These are phyloP conservation scores for Cottus gobio DNA, from an alignment of 2,113 vertebrate species.

Conservation along the genomic window DNA sequence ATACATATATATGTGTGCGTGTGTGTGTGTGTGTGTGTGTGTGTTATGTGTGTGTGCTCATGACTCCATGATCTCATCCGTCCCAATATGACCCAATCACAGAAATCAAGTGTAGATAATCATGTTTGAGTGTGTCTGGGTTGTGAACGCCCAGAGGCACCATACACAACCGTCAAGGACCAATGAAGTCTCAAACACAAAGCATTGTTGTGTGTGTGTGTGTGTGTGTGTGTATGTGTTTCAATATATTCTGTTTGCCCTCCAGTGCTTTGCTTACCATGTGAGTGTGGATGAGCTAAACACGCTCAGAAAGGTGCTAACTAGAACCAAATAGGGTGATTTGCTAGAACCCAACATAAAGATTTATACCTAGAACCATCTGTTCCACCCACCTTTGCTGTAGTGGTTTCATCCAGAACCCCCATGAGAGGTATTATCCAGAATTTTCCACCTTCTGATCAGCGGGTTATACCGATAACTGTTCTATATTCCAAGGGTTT, in stretches of 20 bases:
- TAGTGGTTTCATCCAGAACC: not conserved
- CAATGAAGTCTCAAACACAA: slow-evolving; percentile 40
- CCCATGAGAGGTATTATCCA: too few species aligned
- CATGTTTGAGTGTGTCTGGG: slow-evolving; percentile 47
- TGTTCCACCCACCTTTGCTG: too few species aligned
- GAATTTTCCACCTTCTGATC: not conserved
- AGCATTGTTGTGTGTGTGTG: not conserved
- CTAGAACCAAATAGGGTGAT: not conserved
- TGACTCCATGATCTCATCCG: slow-evolving; percentile 52
- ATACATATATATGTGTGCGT: not conserved
- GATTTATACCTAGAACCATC: too few species aligned
- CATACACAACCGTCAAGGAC: slow-evolving; percentile 23
- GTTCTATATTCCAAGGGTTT: too few species aligned
- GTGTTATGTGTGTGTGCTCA: slow-evolving; percentile 17
- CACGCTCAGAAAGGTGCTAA: not conserved
- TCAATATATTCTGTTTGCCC: slow-evolving; percentile 66
- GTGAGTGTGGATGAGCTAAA: slow-evolving; percentile 15
- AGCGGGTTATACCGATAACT: too few species aligned
- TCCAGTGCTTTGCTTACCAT: slow-evolving; percentile 43
- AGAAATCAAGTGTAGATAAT: slow-evolving; percentile 66
- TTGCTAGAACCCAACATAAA: not conserved
- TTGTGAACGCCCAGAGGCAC: slow-evolving; percentile 37
- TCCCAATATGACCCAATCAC: slow-evolving; percentile 49
- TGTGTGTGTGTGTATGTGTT: slow-evolving; percentile 1
- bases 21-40: not conserved